These are phyloP conservation scores for Manacus vitellinus DNA, from an alignment of 2,113 vertebrate species.

Conservation along the genomic window DNA sequence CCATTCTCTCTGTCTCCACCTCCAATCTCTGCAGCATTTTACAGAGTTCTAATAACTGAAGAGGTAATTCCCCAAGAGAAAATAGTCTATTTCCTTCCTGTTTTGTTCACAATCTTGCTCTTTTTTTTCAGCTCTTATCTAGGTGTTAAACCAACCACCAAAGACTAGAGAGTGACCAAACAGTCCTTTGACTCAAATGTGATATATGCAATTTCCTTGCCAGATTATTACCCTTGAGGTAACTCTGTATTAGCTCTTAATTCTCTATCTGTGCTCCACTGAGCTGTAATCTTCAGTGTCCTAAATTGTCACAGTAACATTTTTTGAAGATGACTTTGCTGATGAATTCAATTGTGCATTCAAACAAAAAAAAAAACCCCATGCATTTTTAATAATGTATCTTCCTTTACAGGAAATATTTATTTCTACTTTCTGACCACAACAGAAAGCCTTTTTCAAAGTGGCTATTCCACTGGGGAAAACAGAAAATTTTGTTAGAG, in stretches of 20 bases:
- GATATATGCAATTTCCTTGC: neutral
- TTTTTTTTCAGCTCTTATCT: neutral
- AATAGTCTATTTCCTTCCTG: neutral
- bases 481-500: neutral
- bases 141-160: neutral
- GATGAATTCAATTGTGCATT: neutral
- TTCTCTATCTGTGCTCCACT: neutral
- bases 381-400: neutral
- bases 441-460: neutral
- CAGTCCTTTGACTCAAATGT: accelerated
- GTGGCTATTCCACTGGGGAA: neutral
- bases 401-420: neutral
- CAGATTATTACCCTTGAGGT: neutral
- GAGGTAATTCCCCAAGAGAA: neutral
- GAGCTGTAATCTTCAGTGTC: neutral
- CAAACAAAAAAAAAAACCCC: neutral
- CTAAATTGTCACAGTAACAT: neutral
- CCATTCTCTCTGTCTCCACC: neutral
- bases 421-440: neutral
- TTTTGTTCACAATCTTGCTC: neutral
- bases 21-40: neutral
- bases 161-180: neutral
- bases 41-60: neutral
- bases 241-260: neutral
- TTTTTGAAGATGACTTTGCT: conserved; percentile 1